phyloP scores from a whole-genome alignment of 2,113 vertebrate genomes.

The Tautogolabrus adspersus region DNA sequence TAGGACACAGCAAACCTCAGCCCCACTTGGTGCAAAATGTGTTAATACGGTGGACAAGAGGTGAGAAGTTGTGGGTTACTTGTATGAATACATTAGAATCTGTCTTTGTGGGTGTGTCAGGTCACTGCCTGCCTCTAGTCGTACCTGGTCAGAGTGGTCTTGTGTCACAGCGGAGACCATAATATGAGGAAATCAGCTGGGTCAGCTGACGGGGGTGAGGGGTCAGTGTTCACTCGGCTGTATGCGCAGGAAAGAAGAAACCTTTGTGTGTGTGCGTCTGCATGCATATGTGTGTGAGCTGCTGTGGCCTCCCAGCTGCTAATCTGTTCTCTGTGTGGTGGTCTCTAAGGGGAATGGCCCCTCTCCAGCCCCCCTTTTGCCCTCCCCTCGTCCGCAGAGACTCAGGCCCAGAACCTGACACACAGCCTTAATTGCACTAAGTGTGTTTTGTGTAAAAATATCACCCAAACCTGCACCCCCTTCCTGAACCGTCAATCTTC shows the following conservation, averaged over 20 bases:
- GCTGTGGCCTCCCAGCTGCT: slow-evolving; percentile 60
- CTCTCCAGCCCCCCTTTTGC: slow-evolving; percentile 11
- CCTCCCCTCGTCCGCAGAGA: slow-evolving; percentile 54
- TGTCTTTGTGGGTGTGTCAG: not conserved
- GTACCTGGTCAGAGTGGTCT: slow-evolving; percentile 24
- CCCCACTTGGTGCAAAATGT: not conserved
- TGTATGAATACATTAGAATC: not conserved
- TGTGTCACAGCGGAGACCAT: slow-evolving; percentile 40
- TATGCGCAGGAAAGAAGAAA: slow-evolving; percentile 55
- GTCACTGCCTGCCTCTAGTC: not conserved
- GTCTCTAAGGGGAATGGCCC: slow-evolving; percentile 41
- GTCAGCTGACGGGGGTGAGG: slow-evolving; percentile 44
- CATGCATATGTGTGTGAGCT: slow-evolving; percentile 28
- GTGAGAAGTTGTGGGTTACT: not conserved
- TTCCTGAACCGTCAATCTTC: slow-evolving; percentile 83
- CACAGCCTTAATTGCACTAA: slow-evolving; percentile 83
- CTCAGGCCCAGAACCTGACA: slow-evolving; percentile 68
- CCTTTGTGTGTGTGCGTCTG: slow-evolving; percentile 46
- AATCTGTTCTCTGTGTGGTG: slow-evolving; percentile 56
- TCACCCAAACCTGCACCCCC: slow-evolving; percentile 81
- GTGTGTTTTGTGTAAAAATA: slow-evolving; percentile 89
- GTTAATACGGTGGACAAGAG: slow-evolving; percentile 9
- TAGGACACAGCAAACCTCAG: slow-evolving; percentile 37
- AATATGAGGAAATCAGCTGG: slow-evolving; percentile 65
- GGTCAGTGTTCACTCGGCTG: slow-evolving; percentile 37